Conservation (phyloP, 2,888 invertebrate species). For the Poecilobothrus nobilitatus region DNA sequence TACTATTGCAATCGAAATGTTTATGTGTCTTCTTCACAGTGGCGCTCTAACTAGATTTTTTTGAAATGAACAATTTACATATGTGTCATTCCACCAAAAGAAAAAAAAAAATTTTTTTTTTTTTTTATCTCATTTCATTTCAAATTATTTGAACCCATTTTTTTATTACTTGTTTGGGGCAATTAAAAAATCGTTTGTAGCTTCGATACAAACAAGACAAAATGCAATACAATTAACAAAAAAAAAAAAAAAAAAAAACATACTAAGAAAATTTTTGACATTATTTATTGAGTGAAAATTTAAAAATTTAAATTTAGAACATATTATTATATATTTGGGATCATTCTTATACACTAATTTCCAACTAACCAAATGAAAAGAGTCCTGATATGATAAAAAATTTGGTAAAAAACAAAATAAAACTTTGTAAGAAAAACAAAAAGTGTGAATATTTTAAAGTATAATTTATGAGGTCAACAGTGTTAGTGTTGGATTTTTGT, state of each 20-base stretch:
- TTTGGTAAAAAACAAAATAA: too few relatives aligned
- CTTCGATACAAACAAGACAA: not conserved
- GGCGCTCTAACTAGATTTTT: not conserved
- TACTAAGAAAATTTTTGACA: not conserved
- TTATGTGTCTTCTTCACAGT: not conserved
- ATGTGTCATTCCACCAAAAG: not conserved
- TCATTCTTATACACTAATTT: not conserved
- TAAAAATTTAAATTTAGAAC: too few relatives aligned
- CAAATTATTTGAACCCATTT: not conserved
- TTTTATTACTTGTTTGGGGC: constrained; percentile 6
- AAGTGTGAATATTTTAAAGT: not conserved
- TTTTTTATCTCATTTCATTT: not conserved
- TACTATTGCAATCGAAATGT: not conserved
- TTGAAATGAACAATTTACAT: not conserved
- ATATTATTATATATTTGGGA: too few relatives aligned
- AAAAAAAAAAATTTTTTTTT: not conserved
- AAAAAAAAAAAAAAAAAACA: not conserved
- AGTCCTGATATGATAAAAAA: not conserved
- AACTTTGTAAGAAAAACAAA: too few relatives aligned
- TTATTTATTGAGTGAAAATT: too few relatives aligned
- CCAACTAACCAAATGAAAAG: not conserved
- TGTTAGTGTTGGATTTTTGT: not conserved
- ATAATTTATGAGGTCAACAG: not conserved
- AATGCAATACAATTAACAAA: not conserved
- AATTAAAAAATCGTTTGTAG: not conserved